A percentile compares a stretch with the other conserved stretches of the same genome.
Evolutionary conservation across 2,888 invertebrate genomes (phyloP).

Genomic region (Metallyticus violacea): DNA sequence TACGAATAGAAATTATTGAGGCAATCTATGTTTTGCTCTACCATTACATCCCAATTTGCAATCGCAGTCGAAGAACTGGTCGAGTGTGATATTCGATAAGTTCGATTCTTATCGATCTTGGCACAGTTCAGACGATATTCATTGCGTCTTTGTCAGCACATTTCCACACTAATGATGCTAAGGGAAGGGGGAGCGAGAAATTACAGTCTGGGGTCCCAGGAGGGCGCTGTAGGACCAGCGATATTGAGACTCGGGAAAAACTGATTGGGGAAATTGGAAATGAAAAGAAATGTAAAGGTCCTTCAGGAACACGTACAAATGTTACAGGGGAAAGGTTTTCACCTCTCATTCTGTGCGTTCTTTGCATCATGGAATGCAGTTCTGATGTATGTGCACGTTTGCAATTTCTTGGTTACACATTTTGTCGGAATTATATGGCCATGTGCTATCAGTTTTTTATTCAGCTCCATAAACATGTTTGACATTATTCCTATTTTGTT

Average conservation of each 20-base stretch:
- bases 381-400: background rate
- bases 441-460: too few species aligned
- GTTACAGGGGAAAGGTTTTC: background rate
- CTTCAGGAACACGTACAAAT: background rate
- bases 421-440: too few species aligned
- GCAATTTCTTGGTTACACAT: too few species aligned
- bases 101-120: background rate
- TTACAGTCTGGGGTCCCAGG: background rate
- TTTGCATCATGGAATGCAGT: background rate
- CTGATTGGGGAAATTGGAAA: background rate
- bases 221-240: background rate
- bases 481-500: too few species aligned
- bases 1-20: background rate
- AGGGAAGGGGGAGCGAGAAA: background rate
- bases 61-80: background rate
- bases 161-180: constrained; percentile 19
- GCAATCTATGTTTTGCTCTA: background rate
- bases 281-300: background rate
- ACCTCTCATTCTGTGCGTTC: background rate
- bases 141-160: constrained; percentile 18
- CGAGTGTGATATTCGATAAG: background rate
- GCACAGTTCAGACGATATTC: background rate
- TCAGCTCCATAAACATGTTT: too few species aligned
- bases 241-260: background rate
- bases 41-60: background rate